phyloP scores from a whole-genome alignment of 2,888 invertebrate genomes.

The Drosophila melanosoma region DNA sequence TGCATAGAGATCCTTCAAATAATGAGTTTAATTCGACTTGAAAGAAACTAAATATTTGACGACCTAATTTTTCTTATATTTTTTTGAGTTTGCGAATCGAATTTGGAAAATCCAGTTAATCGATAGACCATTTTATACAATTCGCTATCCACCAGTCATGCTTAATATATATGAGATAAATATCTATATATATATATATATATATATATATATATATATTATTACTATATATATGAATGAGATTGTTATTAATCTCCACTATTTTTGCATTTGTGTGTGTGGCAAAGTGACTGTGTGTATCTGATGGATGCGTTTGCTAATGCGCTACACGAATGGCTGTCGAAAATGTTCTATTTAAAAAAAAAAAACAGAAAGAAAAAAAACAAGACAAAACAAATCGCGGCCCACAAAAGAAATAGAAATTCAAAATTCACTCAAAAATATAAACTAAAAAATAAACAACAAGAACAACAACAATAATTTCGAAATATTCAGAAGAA shows the following conservation, averaged over 20 bases:
- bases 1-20: neutral
- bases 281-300: slow-evolving; percentile 7
- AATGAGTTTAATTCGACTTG: neutral
- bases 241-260: neutral
- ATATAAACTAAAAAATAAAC: slow-evolving; percentile 3
- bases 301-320: slow-evolving; percentile 30
- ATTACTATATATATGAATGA: neutral
- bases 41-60: neutral
- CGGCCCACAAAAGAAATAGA: slow-evolving; percentile 40
- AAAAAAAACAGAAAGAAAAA: slow-evolving; percentile 43
- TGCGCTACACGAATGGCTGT: slow-evolving; percentile 47
- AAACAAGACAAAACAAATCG: slow-evolving; percentile 43
- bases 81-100: neutral
- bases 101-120: no score
- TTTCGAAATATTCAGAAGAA: slow-evolving; percentile 52
- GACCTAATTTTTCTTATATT: neutral
- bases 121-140: neutral
- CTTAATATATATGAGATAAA: neutral
- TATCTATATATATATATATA: neutral
- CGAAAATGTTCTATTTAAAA: slow-evolving; percentile 54
- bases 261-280: neutral
- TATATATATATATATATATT: neutral
- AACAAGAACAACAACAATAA: slow-evolving; percentile 24
- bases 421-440: slow-evolving; percentile 39
- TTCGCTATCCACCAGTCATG: neutral